Evolutionary conservation across 2,113 vertebrate species (phyloP).

Genomic region (Cebidichthys violaceus): DNA sequence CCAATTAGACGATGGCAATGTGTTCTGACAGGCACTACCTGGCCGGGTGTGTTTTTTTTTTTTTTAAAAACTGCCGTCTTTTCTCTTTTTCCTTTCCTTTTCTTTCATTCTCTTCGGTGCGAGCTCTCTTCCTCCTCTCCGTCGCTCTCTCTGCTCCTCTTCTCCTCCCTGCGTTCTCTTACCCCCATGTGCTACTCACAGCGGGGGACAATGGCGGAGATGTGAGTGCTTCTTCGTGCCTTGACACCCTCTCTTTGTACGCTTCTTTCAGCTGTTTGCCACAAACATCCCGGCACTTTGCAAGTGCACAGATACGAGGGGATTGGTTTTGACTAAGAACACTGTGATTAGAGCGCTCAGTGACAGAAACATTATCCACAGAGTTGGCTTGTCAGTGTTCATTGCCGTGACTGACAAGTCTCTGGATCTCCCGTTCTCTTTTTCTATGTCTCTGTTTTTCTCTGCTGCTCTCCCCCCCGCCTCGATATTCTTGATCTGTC

Average conservation of each 20-base stretch:
- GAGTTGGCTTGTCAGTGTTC: conserved; percentile 74
- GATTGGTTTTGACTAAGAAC: conserved; percentile 79
- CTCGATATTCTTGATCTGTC: conserved; percentile 65
- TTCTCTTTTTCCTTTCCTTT: conserved; percentile 16
- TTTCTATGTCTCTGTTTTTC: conserved; percentile 55
- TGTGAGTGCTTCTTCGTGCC: conserved; percentile 55
- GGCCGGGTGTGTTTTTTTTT: conserved; percentile 78
- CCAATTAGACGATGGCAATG: conserved; percentile 83
- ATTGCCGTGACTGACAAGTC: conserved; percentile 75
- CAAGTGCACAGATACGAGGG: conserved; percentile 49
- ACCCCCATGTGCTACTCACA: conserved; percentile 14
- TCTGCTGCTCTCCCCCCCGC: conserved; percentile 41
- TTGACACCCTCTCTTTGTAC: conserved; percentile 65
- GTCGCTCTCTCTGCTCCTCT: conserved; percentile 10
- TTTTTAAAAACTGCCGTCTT: conserved; percentile 49
- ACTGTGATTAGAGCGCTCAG: conserved; percentile 75
- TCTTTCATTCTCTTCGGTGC: conserved; percentile 15
- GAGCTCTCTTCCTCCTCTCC: conserved; percentile 32
- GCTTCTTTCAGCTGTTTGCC: conserved; percentile 69
- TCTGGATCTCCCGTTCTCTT: conserved; percentile 70
- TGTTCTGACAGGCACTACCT: conserved; percentile 84
- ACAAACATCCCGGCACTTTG: conserved; percentile 65
- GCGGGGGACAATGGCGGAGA: conserved; percentile 56
- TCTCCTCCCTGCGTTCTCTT: conserved; percentile 9
- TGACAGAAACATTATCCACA: conserved; percentile 81